phyloP scores from a whole-genome alignment of 1,140 invertebrate species.

The Homarus americanus region DNA sequence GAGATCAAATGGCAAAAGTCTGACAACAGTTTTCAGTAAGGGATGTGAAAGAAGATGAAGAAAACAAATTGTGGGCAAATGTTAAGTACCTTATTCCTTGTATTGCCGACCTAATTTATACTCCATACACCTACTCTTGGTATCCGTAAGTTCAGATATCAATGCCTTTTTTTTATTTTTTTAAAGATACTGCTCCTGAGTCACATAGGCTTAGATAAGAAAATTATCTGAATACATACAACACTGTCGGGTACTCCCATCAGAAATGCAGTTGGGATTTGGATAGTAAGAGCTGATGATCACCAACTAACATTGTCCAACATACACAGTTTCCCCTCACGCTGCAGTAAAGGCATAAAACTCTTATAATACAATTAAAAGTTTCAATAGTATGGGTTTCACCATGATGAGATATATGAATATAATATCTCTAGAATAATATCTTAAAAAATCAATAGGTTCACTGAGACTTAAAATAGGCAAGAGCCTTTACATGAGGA shows the following conservation, averaged over 20 bases:
- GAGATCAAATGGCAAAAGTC: not conserved
- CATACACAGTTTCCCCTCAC: not conserved
- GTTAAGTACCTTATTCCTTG: constrained; percentile 15
- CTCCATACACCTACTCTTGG: constrained; percentile 1
- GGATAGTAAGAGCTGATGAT: constrained; percentile 20
- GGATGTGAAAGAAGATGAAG: not conserved
- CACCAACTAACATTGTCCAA: constrained; percentile 32
- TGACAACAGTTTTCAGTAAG: no score
- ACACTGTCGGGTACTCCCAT: not conserved
- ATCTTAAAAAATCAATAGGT: constrained; percentile 35
- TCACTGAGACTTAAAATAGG: constrained; percentile 44
- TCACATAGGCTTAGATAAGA: constrained; percentile 26
- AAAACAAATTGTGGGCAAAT: not conserved
- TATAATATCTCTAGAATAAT: constrained; percentile 43
- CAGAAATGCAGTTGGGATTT: constrained; percentile 6
- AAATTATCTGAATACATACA: constrained; percentile 24
- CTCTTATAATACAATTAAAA: constrained; percentile 60
- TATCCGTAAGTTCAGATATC: constrained; percentile 23
- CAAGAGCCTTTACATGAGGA: constrained; percentile 40
- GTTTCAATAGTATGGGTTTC: constrained; percentile 16
- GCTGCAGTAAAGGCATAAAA: constrained; percentile 55
- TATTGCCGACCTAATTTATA: constrained; percentile 31
- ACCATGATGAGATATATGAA: constrained; percentile 41
- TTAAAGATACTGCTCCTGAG: constrained; percentile 40
- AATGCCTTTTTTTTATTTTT: constrained; percentile 23